Percentiles rank a stretch among this genome's conserved stretches.
Conservation (phyloP, 2,888 invertebrate genomes). For the Drosophila falleni region DNA sequence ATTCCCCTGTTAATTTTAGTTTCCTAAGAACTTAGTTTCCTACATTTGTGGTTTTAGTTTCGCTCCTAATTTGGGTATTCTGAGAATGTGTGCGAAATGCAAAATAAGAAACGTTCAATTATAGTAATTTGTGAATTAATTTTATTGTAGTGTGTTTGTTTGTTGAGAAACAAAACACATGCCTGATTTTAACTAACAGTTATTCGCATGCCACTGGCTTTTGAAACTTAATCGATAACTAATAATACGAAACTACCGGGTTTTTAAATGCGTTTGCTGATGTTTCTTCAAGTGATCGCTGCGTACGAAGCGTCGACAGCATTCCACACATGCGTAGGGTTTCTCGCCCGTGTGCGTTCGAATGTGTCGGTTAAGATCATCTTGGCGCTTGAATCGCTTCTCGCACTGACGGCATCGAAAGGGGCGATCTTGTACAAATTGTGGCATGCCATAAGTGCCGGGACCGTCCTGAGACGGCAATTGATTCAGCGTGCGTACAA, state of each 20-base stretch:
- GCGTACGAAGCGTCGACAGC: conserved; percentile 80
- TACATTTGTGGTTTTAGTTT: too few species aligned
- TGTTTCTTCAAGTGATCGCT: conserved; percentile 84
- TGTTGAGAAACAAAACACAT: conserved; percentile 56
- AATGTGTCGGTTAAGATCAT: conserved; percentile 83
- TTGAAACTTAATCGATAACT: conserved; percentile 56
- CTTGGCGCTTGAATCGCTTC: conserved; percentile 82
- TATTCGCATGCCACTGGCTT: conserved; percentile 70
- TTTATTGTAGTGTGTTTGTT: conserved; percentile 74
- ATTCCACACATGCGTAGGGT: conserved; percentile 78
- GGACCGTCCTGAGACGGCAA: conserved; percentile 72
- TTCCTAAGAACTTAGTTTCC: too few species aligned
- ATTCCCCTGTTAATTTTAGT: too few species aligned
- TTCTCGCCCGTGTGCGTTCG: conserved; percentile 83
- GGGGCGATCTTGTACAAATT: conserved; percentile 76
- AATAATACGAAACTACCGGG: conserved; percentile 65
- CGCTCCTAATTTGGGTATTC: too few species aligned
- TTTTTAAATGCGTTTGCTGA: conserved; percentile 79
- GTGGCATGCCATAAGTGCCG: conserved; percentile 74
- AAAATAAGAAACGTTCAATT: conserved; percentile 1
- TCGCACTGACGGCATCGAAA: conserved; percentile 76
- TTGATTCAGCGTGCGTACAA: conserved; percentile 64
- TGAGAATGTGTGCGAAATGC: neutral
- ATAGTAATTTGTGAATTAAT: conserved; percentile 60
- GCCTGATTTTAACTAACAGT: conserved; percentile 70